Percentiles rank a stretch among this genome's conserved stretches.
Conservation (phyloP, 2,888 invertebrate species). For the Cosmopolites sordidus region DNA sequence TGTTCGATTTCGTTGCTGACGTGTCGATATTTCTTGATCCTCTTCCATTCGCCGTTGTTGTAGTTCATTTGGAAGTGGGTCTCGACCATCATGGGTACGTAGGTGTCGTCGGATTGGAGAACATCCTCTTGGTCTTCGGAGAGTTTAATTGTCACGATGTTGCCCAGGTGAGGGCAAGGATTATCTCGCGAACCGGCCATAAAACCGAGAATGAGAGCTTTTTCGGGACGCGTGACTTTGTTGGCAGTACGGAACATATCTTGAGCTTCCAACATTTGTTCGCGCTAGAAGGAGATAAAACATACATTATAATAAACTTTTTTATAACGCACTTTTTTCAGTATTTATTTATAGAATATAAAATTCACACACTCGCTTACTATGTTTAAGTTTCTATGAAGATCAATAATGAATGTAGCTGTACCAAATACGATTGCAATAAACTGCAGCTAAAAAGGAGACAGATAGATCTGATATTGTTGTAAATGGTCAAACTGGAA, state of each 20-base stretch:
- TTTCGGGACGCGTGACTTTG: constrained; percentile 92
- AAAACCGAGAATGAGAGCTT: constrained; percentile 94
- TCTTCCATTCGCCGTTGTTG: constrained; percentile 95
- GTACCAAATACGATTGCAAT: too few species aligned
- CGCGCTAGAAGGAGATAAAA: constrained; percentile 69
- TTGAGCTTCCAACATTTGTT: constrained; percentile 94
- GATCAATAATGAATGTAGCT: too few species aligned
- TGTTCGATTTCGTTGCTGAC: constrained; percentile 54
- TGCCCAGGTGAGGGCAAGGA: constrained; percentile 94
- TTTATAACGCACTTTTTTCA: too few species aligned
- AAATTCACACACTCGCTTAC: too few species aligned
- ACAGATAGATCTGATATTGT: too few species aligned
- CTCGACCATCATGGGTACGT: constrained; percentile 72
- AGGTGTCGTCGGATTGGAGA: constrained; percentile 77
- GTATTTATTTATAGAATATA: too few species aligned
- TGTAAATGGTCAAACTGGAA: too few species aligned
- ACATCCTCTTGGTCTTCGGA: constrained; percentile 89
- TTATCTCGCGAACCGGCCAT: constrained; percentile 99
- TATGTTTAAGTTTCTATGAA: too few species aligned
- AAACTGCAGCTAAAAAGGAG: too few species aligned
- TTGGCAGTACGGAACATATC: constrained; percentile 97
- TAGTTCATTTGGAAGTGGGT: constrained; percentile 99
- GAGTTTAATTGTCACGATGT: constrained; percentile 92
- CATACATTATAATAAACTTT: too few species aligned
- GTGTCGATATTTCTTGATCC: constrained; percentile 84